phyloP scores from a whole-genome alignment of 92 coral and sea anemone genomes.

The Palythoa grandiflora region DNA sequence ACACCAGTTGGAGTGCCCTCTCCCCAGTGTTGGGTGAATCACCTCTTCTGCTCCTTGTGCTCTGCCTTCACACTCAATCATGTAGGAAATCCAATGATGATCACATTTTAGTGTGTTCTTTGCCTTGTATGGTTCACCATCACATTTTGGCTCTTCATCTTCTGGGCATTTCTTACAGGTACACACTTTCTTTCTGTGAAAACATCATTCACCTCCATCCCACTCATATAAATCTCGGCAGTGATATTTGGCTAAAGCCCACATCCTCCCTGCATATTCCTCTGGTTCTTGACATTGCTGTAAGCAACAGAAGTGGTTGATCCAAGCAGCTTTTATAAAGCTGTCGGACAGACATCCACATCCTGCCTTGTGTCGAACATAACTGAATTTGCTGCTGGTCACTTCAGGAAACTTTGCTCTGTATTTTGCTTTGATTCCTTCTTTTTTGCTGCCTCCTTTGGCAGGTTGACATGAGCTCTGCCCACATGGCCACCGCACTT shows the following conservation, averaged over 20 bases:
- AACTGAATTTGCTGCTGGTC: slow-evolving; percentile 44
- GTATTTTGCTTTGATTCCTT: slow-evolving; percentile 45
- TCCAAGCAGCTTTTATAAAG: slow-evolving; percentile 60
- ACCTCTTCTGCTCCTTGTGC: slow-evolving; percentile 59
- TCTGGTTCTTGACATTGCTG: slow-evolving; percentile 58
- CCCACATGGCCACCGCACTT: slow-evolving; percentile 69
- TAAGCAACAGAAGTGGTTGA: slow-evolving; percentile 75
- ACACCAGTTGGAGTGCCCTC: slow-evolving; percentile 66
- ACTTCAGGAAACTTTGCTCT: slow-evolving; percentile 59
- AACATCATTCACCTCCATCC: slow-evolving; percentile 8
- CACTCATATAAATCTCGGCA: background rate
- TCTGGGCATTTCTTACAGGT: background rate
- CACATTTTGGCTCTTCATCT: slow-evolving; percentile 16
- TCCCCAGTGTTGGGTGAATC: slow-evolving; percentile 59
- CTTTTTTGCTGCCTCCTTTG: slow-evolving; percentile 58
- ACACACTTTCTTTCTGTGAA: background rate
- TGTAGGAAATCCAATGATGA: slow-evolving; percentile 49
- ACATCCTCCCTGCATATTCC: slow-evolving; percentile 55
- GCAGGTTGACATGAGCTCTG: slow-evolving; percentile 54
- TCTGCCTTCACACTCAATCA: slow-evolving; percentile 59
- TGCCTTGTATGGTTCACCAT: slow-evolving; percentile 41
- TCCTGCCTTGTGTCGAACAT: slow-evolving; percentile 58
- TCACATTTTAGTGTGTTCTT: slow-evolving; percentile 54
- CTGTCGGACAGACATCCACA: slow-evolving; percentile 70
- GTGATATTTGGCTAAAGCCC: background rate